A percentile compares a stretch with the other conserved stretches of the same genome.
Evolutionary conservation across 2,797 vertebrate genomes (phyloP).

Genomic region (Myioborus miniatus): DNA sequence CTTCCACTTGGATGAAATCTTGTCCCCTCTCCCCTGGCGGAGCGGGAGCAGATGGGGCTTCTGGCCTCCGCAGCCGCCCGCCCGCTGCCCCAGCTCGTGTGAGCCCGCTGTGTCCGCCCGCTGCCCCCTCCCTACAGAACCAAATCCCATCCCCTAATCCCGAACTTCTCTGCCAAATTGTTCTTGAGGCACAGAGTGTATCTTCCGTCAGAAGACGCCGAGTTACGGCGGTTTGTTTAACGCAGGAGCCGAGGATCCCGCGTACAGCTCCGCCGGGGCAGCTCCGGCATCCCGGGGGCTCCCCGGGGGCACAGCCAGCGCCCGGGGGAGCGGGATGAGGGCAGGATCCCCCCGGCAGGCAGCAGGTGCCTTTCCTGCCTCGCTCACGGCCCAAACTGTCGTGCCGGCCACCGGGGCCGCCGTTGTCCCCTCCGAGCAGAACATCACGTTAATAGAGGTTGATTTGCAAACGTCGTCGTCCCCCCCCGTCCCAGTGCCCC

Average conservation of each 20-base stretch:
- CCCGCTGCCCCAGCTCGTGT: neutral
- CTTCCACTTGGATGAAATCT: neutral
- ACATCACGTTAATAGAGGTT: conserved; percentile 80
- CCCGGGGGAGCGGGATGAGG: neutral
- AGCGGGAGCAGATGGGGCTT: conserved; percentile 27
- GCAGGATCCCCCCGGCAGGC: neutral
- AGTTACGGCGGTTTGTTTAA: accelerated
- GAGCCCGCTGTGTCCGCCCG: neutral
- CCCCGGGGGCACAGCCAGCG: neutral
- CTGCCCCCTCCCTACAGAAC: neutral
- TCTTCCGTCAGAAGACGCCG: neutral
- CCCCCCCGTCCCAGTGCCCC: neutral
- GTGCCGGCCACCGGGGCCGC: neutral
- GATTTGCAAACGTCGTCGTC: conserved; percentile 77
- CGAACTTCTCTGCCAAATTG: neutral
- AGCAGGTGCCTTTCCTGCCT: neutral
- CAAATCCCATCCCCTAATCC: neutral
- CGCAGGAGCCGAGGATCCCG: neutral
- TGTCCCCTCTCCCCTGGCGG: neutral
- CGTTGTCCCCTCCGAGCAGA: conserved; percentile 23
- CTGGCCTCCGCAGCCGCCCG: neutral
- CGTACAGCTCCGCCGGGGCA: accelerated
- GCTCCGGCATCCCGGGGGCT: neutral
- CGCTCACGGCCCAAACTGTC: neutral
- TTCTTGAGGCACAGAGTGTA: accelerated